Evolutionary conservation across 2,888 invertebrate genomes (phyloP).

Genomic region (Lampropteryx suffumata): DNA sequence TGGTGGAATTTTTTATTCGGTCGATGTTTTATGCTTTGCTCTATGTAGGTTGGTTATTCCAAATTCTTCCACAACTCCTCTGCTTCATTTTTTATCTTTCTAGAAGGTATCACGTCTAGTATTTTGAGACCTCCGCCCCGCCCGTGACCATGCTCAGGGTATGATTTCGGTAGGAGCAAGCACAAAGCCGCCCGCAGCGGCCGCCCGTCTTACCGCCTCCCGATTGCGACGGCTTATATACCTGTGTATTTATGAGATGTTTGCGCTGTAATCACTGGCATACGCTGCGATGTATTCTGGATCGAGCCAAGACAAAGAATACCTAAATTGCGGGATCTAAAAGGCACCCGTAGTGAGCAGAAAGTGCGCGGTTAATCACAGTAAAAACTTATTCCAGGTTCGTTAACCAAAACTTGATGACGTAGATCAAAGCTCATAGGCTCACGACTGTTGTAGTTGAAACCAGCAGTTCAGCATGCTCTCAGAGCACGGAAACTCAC

Average conservation of each 20-base stretch:
- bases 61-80: too few relatives aligned
- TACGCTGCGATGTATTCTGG: constrained; percentile 26
- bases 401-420: too few relatives aligned
- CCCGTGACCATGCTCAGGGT: constrained; percentile 27
- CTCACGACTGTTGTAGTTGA: too few relatives aligned
- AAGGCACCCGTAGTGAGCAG: background rate
- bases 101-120: too few relatives aligned
- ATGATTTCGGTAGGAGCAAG: constrained; percentile 65
- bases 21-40: too few relatives aligned
- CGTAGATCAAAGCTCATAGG: too few relatives aligned
- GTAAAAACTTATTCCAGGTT: too few relatives aligned
- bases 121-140: background rate
- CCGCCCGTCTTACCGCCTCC: constrained; percentile 74
- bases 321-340: background rate
- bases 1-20: too few relatives aligned
- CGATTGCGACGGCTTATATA: constrained; percentile 58
- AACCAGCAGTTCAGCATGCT: too few relatives aligned
- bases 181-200: constrained; percentile 80
- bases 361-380: background rate
- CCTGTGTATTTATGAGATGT: constrained; percentile 44
- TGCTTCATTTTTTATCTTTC: too few relatives aligned
- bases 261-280: constrained; percentile 42
- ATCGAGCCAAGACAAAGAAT: background rate
- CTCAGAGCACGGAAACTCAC: too few relatives aligned
- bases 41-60: too few relatives aligned